These are phyloP conservation scores for Antheraea mylitta DNA, from an alignment of 1,140 invertebrate species.

Conservation along the genomic window DNA sequence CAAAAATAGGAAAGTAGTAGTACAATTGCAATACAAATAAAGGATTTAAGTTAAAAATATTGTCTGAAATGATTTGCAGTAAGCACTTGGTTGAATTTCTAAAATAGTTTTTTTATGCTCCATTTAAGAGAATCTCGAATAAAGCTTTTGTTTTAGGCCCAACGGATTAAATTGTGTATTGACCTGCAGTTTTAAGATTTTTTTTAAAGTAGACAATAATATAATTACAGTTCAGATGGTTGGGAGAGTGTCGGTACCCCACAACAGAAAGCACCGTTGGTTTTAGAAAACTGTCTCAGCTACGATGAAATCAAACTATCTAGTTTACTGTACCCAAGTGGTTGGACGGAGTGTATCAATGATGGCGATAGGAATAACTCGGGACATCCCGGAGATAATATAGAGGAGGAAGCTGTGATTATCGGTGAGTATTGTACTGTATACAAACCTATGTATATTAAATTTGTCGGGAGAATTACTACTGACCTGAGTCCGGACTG, in stretches of 20 bases:
- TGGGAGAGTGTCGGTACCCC: conserved; percentile 63
- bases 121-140: no score
- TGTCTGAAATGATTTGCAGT: no score
- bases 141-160: no score
- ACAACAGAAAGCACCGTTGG: conserved; percentile 61
- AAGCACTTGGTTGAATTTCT: no score
- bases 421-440: conserved; percentile 41
- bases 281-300: conserved; percentile 77
- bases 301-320: conserved; percentile 82
- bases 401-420: conserved; percentile 50
- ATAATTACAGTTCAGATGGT: conserved; percentile 40
- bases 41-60: no score
- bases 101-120: no score
- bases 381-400: conserved; percentile 59
- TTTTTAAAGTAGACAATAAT: neutral
- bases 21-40: no score
- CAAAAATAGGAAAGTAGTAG: no score
- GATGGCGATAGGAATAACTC: conserved; percentile 81
- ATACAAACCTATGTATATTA: neutral
- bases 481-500: neutral
- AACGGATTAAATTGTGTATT: no score
- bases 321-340: conserved; percentile 81
- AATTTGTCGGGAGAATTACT: no score
- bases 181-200: no score
- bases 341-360: conserved; percentile 82